Conservation (phyloP, 1,140 invertebrate genomes). For the Apolygus lucorum region DNA sequence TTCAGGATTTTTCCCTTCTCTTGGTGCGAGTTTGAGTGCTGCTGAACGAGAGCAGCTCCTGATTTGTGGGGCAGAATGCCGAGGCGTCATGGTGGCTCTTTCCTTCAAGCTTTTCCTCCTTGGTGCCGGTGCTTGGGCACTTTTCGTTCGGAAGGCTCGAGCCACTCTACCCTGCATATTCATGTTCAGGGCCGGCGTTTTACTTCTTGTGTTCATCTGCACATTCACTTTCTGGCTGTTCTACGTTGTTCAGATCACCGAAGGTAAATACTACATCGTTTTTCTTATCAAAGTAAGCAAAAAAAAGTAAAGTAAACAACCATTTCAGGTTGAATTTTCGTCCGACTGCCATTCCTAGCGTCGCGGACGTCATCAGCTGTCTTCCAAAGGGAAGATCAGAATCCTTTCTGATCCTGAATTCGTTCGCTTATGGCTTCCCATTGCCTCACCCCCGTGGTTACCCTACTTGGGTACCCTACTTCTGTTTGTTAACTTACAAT, state of each 20-base stretch:
- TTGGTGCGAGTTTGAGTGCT: conserved; percentile 31
- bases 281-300: too few species aligned
- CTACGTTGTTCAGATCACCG: conserved; percentile 71
- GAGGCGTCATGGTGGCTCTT: conserved; percentile 81
- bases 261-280: too few species aligned
- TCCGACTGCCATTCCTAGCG: too few species aligned
- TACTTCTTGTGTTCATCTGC: conserved; percentile 82
- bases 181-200: conserved; percentile 76
- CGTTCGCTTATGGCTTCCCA: too few species aligned
- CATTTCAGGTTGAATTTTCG: too few species aligned
- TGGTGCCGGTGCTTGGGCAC: conserved; percentile 86
- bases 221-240: conserved; percentile 96
- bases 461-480: too few species aligned
- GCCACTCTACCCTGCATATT: conserved; percentile 91
- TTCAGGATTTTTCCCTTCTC: conserved; percentile 33
- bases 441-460: too few species aligned
- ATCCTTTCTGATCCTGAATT: too few species aligned
- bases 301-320: too few species aligned
- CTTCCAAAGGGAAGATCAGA: not conserved
- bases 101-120: conserved; percentile 86
- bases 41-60: conserved; percentile 44
- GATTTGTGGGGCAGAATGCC: conserved; percentile 74
- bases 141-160: conserved; percentile 62
- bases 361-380: too few species aligned
- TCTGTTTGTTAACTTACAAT: too few species aligned